Base-by-base conservation (phyloP, 1,140 invertebrate genomes). In the Heterodera carotae region DNA sequence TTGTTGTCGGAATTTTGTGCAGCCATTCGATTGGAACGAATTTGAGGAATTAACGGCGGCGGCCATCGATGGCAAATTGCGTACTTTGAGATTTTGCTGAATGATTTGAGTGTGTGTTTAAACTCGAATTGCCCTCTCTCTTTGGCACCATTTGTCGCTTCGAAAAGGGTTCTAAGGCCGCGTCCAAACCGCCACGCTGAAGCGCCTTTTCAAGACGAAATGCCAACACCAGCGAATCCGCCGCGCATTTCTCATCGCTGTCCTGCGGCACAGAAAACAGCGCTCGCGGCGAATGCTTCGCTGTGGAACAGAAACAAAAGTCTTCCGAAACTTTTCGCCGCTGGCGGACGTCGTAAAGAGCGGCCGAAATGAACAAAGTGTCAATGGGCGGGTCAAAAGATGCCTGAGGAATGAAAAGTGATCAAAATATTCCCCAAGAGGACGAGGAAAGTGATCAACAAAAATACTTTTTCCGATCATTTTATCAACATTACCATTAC, bases 291-390 rank as follows among this genome's bases (percentile, higher is more conserved):
- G 22, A 77, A 48, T 39, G n/a, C n/a, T n/a, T 81, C 73, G 4
- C 71, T 67, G 15, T 75, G 31, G 75, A 73, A 66, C 87, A 84
- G 60, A 86, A 88, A 68, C 87, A 76, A 34, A 86, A 86, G 22
- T 80, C 82, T 77, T 86, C 85, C 8, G 86, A 84, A 2, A 86
- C 59, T 69, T 78, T 79, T 56, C 71, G 76, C 34, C 74, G 81
- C 12, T 73, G 59, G 39, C 82, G 74, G 6, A 80, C 69, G 75
- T 86, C 86, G 59, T 83, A 86, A 1, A 86, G 43, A 18, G 85
- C 79, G 33, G 81, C 69, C 5, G 76, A 77, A 15, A 56, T 81
- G 60, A 85, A 87, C 33, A 87, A 53, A 18, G 85, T 82, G 36
- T 87, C 85, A 25, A 85, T 76, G 39, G 27, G 22, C 10, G 84